Conservation (phyloP, 2,888 invertebrate genomes). For the Diaphora mendica region DNA sequence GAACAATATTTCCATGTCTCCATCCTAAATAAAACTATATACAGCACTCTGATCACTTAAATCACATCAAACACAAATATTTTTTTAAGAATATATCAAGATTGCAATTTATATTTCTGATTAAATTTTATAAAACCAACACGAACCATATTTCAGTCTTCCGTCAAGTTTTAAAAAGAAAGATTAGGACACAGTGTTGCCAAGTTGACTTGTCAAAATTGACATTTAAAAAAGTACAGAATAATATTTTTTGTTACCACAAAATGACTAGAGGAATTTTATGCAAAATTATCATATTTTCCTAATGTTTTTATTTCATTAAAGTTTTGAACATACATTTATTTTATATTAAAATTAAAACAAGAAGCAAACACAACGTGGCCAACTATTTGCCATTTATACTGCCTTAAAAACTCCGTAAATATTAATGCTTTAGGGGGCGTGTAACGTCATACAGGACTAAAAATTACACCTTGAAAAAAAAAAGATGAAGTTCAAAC, state of each 20-base stretch:
- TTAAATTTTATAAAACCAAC: constrained; percentile 58
- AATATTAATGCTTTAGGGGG: no score
- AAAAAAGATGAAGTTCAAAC: no score
- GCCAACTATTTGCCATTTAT: no score
- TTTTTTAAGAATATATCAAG: constrained; percentile 37
- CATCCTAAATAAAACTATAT: constrained; percentile 58
- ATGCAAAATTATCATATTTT: neutral
- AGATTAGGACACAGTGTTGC: neutral
- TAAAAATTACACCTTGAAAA: no score
- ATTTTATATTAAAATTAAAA: no score
- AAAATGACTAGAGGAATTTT: neutral
- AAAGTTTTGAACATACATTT: no score
- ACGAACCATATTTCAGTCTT: constrained; percentile 81
- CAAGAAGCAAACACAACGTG: no score
- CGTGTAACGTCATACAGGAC: no score
- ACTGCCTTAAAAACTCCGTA: no score
- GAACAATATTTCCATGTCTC: constrained; percentile 45
- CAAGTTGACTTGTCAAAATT: neutral
- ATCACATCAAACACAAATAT: constrained; percentile 17
- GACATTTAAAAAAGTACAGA: neutral
- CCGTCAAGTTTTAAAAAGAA: constrained; percentile 66
- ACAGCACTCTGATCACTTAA: constrained; percentile 41
- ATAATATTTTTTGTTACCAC: neutral
- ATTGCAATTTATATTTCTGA: constrained; percentile 65
- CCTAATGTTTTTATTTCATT: no score